A percentile compares a stretch with the other conserved stretches of the same genome.
These are phyloP conservation scores for Paralvinella palmiformis DNA, from an alignment of 1,140 invertebrate genomes.

Conservation along the genomic window DNA sequence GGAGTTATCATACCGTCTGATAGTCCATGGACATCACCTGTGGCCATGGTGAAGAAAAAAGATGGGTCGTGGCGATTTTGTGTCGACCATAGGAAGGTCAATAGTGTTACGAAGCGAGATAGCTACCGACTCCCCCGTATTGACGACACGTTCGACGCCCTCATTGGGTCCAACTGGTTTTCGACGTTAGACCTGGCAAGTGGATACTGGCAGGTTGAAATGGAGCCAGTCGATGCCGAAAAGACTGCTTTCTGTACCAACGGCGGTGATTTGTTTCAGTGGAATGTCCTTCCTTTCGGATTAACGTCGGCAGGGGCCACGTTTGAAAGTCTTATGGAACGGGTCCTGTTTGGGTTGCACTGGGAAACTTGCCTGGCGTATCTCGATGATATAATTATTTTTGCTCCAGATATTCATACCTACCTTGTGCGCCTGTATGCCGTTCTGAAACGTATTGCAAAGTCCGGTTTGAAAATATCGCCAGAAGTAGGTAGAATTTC, in stretches of 20 bases:
- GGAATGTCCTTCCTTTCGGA: conserved; percentile 29
- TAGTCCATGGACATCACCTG: conserved; percentile 20
- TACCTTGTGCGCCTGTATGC: conserved; percentile 20
- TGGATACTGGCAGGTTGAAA: conserved; percentile 20
- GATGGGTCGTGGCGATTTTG: conserved; percentile 29
- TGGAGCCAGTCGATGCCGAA: conserved; percentile 5
- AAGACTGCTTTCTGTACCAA: conserved; percentile 22
- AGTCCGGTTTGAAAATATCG: no score
- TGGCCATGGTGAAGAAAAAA: conserved; percentile 23
- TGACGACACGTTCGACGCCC: conserved; percentile 7
- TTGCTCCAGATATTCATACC: conserved; percentile 17
- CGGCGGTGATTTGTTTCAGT: conserved; percentile 22
- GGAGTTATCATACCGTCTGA: neutral
- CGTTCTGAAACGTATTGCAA: conserved; percentile 22
- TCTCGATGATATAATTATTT: conserved; percentile 27
- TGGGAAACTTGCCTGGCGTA: conserved; percentile 23
- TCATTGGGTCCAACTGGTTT: conserved; percentile 11
- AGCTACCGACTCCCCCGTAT: conserved; percentile 1
- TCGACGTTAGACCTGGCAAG: conserved; percentile 11
- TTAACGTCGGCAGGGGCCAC: conserved; percentile 27
- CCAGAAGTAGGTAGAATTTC: conserved; percentile 22
- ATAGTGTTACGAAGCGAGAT: conserved; percentile 23
- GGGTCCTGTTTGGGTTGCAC: conserved; percentile 21
- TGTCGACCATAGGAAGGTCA: conserved; percentile 26
- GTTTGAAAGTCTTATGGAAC: conserved; percentile 33